Evolutionary conservation across 2,888 invertebrate genomes (phyloP).

Genomic region (Drosophila yooni): DNA sequence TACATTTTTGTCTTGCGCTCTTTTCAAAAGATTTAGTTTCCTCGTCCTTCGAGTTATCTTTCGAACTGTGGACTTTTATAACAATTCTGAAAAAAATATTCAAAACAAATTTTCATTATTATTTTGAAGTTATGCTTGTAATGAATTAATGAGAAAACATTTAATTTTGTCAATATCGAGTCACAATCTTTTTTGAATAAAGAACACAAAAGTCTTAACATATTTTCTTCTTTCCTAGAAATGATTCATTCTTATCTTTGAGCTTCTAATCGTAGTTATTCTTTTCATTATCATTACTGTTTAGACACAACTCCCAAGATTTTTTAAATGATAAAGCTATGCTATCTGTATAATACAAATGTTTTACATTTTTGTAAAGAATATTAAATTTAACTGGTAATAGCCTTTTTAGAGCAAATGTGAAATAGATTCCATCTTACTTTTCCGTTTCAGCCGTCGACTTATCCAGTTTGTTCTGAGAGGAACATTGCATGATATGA

Average conservation of each 20-base stretch:
- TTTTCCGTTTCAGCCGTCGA: slow-evolving; percentile 13
- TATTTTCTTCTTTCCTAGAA: neutral
- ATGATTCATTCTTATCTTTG: neutral
- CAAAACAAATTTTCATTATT: neutral
- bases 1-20: slow-evolving; percentile 11
- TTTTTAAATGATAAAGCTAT: neutral
- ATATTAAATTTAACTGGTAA: neutral
- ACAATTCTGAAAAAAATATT: slow-evolving; percentile 34
- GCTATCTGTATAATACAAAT: neutral
- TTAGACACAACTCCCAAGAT: neutral
- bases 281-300: no score
- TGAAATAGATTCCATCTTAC: slow-evolving; percentile 14
- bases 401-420: neutral
- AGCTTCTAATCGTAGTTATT: neutral
- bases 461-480: neutral
- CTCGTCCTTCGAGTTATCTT: neutral
- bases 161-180: neutral
- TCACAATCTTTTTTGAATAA: neutral
- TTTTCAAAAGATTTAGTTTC: neutral
- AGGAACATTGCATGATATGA: slow-evolving; percentile 30
- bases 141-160: neutral
- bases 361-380: no score
- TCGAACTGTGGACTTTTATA: slow-evolving; percentile 11
- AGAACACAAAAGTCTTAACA: no score
- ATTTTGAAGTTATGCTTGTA: neutral